Evolutionary conservation across 2,113 vertebrate species (phyloP).

Genomic region (Seriola rivoliana): DNA sequence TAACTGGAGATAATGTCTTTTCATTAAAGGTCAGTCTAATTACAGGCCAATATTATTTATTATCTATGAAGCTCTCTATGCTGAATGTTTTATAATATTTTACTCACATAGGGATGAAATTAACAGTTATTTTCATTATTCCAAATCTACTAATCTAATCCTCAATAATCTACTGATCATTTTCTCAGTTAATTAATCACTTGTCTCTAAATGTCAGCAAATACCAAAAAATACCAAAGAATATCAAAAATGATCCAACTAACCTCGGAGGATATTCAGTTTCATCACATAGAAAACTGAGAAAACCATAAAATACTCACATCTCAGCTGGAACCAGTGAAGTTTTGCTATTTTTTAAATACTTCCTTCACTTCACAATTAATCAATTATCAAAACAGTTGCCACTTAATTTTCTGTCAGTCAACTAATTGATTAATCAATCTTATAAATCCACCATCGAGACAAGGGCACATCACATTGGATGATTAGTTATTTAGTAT

Average conservation of each 20-base stretch:
- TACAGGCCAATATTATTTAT: background rate
- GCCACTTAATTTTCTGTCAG: background rate
- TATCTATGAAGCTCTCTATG: background rate
- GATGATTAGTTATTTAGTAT: background rate
- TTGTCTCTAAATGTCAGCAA: background rate
- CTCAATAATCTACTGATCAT: background rate
- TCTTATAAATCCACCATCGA: background rate
- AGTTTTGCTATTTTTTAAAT: background rate
- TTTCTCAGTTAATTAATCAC: background rate
- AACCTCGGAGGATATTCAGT: too few species aligned
- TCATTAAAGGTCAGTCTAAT: background rate
- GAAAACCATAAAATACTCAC: background rate
- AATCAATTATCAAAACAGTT: background rate
- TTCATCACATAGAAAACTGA: too few species aligned
- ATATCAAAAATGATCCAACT: too few species aligned
- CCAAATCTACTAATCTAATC: background rate
- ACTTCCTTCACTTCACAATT: too few species aligned
- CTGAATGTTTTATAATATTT: background rate
- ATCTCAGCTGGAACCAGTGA: background rate
- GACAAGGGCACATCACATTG: background rate
- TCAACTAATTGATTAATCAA: background rate
- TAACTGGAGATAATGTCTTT: background rate
- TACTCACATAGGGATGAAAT: background rate
- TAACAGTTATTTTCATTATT: background rate
- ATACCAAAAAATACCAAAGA: too few species aligned